phyloP scores from a whole-genome alignment of 1,140 invertebrate genomes.

The Thrips palmi region DNA sequence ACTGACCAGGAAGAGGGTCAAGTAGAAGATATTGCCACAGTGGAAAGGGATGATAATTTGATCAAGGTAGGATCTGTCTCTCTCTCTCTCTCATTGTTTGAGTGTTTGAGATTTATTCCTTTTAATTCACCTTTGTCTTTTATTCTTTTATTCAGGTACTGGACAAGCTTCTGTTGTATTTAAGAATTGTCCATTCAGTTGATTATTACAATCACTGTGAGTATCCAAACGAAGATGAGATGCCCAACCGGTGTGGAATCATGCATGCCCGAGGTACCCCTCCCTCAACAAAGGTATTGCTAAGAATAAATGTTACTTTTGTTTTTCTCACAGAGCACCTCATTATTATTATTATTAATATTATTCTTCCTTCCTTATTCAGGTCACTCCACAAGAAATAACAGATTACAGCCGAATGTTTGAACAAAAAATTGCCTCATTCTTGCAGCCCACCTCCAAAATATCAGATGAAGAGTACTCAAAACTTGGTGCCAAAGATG shows the following conservation, averaged over 20 bases:
- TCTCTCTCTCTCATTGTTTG: conserved; percentile 1
- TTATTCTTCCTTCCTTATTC: no score
- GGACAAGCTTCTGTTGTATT: conserved; percentile 75
- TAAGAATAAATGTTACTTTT: no score
- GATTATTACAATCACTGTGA: conserved; percentile 99
- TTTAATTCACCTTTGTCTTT: conserved; percentile 6
- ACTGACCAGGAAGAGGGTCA: conserved; percentile 35
- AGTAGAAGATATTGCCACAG: conserved; percentile 28
- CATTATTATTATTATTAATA: conserved; percentile 10
- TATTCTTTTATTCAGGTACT: conserved; percentile 33
- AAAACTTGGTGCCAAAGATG: conserved; percentile 74
- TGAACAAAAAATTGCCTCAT: conserved; percentile 77
- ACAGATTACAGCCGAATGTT: conserved; percentile 61
- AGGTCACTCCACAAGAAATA: conserved; percentile 42
- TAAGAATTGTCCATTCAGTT: conserved; percentile 93
- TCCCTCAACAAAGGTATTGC: conserved; percentile 60
- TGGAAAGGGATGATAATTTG: conserved; percentile 63
- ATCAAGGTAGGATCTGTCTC: conserved; percentile 41
- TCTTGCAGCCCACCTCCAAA: conserved; percentile 48
- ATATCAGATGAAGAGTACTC: conserved; percentile 63
- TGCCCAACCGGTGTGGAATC: conserved; percentile 97
- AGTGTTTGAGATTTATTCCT: not conserved
- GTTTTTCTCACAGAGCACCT: conserved; percentile 4
- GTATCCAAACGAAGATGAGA: conserved; percentile 98
- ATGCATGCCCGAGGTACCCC: conserved; percentile 86